Conservation (phyloP, 2,888 invertebrate species). For the Hermaeophaga mercurialis region DNA sequence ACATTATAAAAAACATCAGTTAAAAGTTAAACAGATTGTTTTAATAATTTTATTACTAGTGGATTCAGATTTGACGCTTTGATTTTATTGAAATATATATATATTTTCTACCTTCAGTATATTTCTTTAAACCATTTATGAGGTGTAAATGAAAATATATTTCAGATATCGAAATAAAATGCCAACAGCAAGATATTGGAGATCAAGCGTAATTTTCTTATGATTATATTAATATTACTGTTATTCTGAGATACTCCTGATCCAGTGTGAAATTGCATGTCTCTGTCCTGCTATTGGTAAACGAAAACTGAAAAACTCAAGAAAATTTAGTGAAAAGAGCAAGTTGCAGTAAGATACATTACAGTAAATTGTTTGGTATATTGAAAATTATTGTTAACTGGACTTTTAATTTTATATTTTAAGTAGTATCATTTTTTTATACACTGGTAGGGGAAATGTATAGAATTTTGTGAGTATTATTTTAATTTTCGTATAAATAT, state of each 20-base stretch:
- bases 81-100: neutral
- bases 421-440: slow-evolving; percentile 1
- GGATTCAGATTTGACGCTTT: neutral
- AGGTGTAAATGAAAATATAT: slow-evolving; percentile 16
- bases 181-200: slow-evolving; percentile 5
- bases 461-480: slow-evolving; percentile 6
- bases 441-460: slow-evolving; percentile 4
- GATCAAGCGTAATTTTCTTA: slow-evolving; percentile 9
- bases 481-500: slow-evolving; percentile 4
- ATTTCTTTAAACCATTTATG: neutral
- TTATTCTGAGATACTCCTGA: neutral
- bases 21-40: too few relatives aligned
- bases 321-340: neutral
- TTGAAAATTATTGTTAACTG: slow-evolving; percentile 7
- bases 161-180: neutral
- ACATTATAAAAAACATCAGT: too few relatives aligned
- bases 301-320: neutral
- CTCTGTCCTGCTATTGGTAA: neutral
- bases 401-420: neutral
- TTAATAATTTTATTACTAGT: neutral
- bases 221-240: neutral
- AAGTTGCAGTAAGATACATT: neutral
- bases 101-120: neutral
- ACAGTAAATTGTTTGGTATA: neutral
- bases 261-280: slow-evolving; percentile 6